Conservation (phyloP, 2,797 vertebrate species). For the Iguana delicatissima region DNA sequence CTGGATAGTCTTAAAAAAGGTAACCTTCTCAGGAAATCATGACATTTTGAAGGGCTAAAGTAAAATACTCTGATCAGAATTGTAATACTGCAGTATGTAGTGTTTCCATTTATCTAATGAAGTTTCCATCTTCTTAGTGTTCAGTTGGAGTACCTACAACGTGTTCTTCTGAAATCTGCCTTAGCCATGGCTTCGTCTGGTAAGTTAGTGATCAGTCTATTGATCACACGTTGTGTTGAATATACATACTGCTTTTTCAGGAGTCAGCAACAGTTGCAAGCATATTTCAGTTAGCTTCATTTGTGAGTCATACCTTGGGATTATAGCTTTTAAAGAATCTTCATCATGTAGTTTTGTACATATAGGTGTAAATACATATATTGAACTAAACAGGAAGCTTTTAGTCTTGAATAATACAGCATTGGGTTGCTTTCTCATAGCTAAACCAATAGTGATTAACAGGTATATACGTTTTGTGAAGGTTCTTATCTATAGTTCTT, state of each 20-base stretch:
- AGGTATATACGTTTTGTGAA: not conserved
- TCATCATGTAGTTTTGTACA: not conserved
- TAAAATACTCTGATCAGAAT: not conserved
- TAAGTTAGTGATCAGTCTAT: conserved; percentile 62
- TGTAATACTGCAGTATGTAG: not conserved
- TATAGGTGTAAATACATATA: not conserved
- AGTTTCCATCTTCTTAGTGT: conserved; percentile 58
- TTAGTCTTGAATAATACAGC: not conserved
- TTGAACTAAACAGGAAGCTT: not conserved
- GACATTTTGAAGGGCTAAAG: not conserved
- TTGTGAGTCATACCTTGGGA: not conserved
- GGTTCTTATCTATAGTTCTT: not conserved
- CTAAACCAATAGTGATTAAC: not conserved
- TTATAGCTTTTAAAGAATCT: not conserved
- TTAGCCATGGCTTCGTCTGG: conserved; percentile 84
- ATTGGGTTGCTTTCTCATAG: not conserved
- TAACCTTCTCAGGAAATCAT: not conserved
- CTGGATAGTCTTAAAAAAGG: not conserved
- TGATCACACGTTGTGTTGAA: not conserved
- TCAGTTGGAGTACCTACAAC: conserved; percentile 48
- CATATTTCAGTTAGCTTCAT: not conserved
- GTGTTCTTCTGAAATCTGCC: conserved; percentile 64
- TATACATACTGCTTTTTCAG: not conserved
- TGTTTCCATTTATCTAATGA: not conserved
- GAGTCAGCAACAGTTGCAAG: not conserved